Evolutionary conservation across 2,113 vertebrate species (phyloP).

Genomic region (Centropus unirufus): DNA sequence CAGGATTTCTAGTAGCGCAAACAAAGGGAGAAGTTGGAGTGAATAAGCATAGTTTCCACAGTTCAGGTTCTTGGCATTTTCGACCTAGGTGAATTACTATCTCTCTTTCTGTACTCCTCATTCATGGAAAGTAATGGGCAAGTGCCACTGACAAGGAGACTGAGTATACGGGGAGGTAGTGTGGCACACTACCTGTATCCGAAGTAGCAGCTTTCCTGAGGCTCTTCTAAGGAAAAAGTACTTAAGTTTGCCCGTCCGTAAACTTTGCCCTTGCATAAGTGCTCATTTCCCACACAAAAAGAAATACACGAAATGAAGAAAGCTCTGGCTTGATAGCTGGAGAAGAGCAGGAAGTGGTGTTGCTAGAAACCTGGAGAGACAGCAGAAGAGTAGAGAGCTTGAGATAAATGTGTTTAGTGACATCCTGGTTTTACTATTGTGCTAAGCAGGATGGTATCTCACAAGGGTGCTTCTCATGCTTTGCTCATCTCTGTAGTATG

Average conservation of each 20-base stretch:
- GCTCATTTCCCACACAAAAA: background rate
- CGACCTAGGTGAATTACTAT: background rate
- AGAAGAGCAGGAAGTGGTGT: background rate
- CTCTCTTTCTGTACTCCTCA: background rate
- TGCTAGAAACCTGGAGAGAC: background rate
- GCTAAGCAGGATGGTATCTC: fast-evolving
- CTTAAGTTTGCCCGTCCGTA: background rate
- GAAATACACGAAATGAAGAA: background rate
- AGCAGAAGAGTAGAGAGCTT: background rate
- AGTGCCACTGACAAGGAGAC: background rate
- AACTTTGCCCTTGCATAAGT: background rate
- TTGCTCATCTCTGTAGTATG: background rate
- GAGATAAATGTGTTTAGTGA: fast-evolving
- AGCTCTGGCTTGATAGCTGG: background rate
- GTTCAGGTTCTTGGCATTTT: background rate
- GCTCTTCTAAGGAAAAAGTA: background rate
- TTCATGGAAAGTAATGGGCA: background rate
- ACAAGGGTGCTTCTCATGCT: fast-evolving
- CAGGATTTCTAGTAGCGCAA: background rate
- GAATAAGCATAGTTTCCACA: background rate
- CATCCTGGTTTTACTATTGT: fast-evolving
- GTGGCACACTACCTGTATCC: fast-evolving
- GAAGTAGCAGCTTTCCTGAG: background rate
- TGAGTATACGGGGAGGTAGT: fast-evolving
- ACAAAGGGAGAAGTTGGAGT: background rate